phyloP scores from a whole-genome alignment of 2,888 invertebrate genomes.

The Ormyrus thymus region DNA sequence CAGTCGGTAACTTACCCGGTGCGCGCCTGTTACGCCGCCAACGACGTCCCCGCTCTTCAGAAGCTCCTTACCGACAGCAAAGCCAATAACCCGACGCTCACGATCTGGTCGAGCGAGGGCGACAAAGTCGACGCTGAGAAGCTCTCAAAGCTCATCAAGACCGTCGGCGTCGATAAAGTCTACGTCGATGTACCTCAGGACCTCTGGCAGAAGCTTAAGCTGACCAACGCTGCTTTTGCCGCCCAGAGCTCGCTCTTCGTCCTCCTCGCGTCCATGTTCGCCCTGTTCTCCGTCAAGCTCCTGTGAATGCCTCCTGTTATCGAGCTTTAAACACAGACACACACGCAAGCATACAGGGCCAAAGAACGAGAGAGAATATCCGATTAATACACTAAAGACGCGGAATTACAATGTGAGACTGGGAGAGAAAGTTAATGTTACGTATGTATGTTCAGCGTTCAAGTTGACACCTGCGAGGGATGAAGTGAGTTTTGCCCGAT shows the following conservation, averaged over 20 bases:
- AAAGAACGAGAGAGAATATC: not conserved
- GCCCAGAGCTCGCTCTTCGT: constrained; percentile 34
- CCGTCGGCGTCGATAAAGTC: constrained; percentile 81
- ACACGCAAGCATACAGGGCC: not conserved
- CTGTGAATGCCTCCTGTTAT: constrained; percentile 55
- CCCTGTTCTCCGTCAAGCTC: constrained; percentile 52
- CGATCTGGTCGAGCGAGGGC: constrained; percentile 85
- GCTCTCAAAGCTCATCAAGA: constrained; percentile 81
- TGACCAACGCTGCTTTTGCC: constrained; percentile 51
- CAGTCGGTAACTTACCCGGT: constrained; percentile 89
- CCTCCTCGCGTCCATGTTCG: constrained; percentile 50
- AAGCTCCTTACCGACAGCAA: constrained; percentile 78
- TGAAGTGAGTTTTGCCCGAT: not conserved
- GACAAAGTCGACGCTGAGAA: constrained; percentile 83
- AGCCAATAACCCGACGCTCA: constrained; percentile 80
- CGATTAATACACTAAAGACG: not conserved
- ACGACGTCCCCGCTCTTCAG: constrained; percentile 80
- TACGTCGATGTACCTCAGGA: constrained; percentile 87
- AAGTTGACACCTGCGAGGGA: constrained; percentile 22
- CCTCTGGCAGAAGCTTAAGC: constrained; percentile 57
- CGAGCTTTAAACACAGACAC: not conserved
- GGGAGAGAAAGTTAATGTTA: not conserved
- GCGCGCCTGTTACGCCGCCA: constrained; percentile 82
- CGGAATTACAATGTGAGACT: not conserved
- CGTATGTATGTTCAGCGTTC: constrained; percentile 29